Evolutionary conservation across 2,113 vertebrate genomes (phyloP).

Genomic region (Nymphicus hollandicus): DNA sequence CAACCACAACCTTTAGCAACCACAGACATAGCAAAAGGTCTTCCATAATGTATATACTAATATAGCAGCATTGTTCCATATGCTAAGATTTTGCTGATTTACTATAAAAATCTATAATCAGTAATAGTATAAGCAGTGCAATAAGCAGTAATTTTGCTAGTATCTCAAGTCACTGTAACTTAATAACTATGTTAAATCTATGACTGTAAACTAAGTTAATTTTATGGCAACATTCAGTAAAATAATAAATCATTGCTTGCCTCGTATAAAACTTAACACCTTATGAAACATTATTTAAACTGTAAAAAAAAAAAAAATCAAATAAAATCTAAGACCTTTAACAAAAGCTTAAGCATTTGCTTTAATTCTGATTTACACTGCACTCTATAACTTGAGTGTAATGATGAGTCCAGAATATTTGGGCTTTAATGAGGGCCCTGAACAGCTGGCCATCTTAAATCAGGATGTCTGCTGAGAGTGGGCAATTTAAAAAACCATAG

Average conservation of each 20-base stretch:
- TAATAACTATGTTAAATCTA: background rate
- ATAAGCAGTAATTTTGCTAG: background rate
- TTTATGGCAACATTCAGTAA: background rate
- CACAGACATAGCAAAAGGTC: background rate
- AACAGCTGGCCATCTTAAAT: slow-evolving; percentile 64
- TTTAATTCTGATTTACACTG: slow-evolving; percentile 24
- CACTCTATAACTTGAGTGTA: background rate
- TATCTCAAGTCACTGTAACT: background rate
- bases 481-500: slow-evolving; percentile 46
- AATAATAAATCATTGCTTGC: background rate
- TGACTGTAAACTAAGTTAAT: background rate
- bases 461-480: slow-evolving; percentile 56
- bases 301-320: background rate
- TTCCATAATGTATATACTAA: background rate
- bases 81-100: background rate
- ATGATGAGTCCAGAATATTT: slow-evolving; percentile 58
- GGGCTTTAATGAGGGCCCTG: slow-evolving; percentile 41
- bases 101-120: background rate
- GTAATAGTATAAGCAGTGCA: background rate
- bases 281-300: background rate
- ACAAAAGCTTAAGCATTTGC: background rate
- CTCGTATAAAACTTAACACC: background rate
- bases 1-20: background rate
- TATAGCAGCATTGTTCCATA: background rate
- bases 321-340: background rate